A percentile compares a stretch with the other conserved stretches of the same genome.
These are phyloP conservation scores for Chaenogobius annularis DNA, from an alignment of 2,113 vertebrate genomes.

Conservation along the genomic window DNA sequence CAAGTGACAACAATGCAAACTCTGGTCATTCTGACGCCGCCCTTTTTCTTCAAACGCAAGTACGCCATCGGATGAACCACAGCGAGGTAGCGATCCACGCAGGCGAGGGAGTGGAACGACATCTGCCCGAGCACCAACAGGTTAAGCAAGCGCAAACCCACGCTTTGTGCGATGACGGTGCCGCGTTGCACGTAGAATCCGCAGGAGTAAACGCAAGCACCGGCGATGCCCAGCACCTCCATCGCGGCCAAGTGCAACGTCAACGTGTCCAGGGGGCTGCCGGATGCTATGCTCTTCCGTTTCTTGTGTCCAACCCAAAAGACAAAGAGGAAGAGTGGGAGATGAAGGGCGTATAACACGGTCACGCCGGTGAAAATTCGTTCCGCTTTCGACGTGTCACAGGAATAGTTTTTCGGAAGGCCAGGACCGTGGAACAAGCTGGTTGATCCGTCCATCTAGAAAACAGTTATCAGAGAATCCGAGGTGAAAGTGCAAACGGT, in stretches of 20 bases:
- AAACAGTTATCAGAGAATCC: too few species aligned
- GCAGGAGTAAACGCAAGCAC: background rate
- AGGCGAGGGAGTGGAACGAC: background rate
- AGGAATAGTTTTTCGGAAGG: too few species aligned
- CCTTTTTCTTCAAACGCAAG: background rate
- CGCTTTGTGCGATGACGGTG: too few species aligned
- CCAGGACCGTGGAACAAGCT: too few species aligned
- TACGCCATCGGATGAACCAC: slow-evolving; percentile 16
- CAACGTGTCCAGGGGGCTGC: background rate
- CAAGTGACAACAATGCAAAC: background rate
- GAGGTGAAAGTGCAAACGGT: too few species aligned
- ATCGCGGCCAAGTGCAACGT: background rate
- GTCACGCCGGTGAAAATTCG: background rate
- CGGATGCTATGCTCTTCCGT: background rate
- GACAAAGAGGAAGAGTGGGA: background rate
- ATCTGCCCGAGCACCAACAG: background rate
- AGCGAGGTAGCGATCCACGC: slow-evolving; percentile 16
- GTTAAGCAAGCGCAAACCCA: too few species aligned
- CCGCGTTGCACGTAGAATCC: too few species aligned
- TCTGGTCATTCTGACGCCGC: background rate
- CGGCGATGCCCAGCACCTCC: background rate
- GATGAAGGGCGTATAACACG: background rate
- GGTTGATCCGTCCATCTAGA: too few species aligned
- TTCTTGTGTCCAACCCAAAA: background rate
- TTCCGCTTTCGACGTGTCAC: too few species aligned